A percentile compares a stretch with the other conserved stretches of the same genome.
phyloP scores from a whole-genome alignment of 2,113 vertebrate genomes.

The Telmatochromis sp. region DNA sequence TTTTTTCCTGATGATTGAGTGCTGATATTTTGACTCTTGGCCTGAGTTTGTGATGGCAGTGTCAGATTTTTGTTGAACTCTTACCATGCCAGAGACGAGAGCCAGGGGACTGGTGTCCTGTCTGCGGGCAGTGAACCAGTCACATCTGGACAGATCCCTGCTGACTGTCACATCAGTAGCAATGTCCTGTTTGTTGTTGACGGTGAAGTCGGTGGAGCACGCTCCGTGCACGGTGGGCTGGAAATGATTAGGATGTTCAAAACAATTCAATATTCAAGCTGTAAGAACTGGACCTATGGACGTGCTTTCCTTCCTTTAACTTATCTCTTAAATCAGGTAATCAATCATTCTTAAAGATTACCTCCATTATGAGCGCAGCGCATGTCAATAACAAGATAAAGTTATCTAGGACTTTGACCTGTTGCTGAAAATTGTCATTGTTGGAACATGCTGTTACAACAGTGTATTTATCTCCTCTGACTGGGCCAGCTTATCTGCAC shows the following conservation, averaged over 20 bases:
- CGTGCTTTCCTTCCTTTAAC: not conserved
- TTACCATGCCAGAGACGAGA: conserved; percentile 81
- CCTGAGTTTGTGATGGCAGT: not conserved
- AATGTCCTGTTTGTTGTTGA: conserved; percentile 67
- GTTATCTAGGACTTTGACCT: conserved; percentile 59
- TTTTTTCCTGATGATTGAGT: not conserved
- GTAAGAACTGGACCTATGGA: not conserved
- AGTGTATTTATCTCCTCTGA: conserved; percentile 18
- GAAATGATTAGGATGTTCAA: not conserved
- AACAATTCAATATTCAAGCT: not conserved
- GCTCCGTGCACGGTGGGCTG: conserved; percentile 83
- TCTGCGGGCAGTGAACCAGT: conserved; percentile 67
- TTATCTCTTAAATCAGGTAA: conserved; percentile 11
- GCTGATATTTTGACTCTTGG: not conserved
- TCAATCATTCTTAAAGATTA: conserved; percentile 17
- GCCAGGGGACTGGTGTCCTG: conserved; percentile 81
- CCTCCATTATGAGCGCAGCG: conserved; percentile 4
- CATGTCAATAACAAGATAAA: conserved; percentile 43
- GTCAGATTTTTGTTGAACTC: not conserved
- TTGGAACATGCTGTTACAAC: conserved; percentile 23
- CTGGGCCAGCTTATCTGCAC: conserved; percentile 42
- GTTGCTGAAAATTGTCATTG: not conserved
- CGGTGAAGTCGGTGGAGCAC: conserved; percentile 74
- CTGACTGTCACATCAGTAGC: conserved; percentile 76
- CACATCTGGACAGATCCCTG: conserved; percentile 78